Percentiles rank a stretch among this genome's conserved stretches.
Evolutionary conservation across 2,888 invertebrate species (phyloP).

Genomic region (Petrolisthes manimaculis): DNA sequence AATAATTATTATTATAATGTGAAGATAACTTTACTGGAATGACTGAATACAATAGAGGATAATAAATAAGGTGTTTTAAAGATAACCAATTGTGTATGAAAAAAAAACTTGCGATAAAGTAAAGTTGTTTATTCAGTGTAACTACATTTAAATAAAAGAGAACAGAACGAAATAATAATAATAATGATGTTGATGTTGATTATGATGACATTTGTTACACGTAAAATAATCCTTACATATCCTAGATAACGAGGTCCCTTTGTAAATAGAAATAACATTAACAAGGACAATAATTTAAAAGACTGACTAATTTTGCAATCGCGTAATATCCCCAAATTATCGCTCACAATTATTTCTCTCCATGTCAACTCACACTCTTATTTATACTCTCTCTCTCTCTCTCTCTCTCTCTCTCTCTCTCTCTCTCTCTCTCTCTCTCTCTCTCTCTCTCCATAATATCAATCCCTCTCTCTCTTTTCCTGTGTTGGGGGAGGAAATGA

Average conservation of each 20-base stretch:
- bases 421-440: constrained; percentile 8
- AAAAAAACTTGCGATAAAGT: background rate
- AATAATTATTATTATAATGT: no score
- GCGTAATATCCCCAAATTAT: background rate
- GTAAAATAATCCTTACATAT: background rate
- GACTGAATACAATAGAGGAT: no score
- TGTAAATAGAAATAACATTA: background rate
- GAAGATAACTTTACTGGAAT: no score
- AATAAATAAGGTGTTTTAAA: no score
- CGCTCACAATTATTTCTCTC: background rate
- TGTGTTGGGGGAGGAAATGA: background rate
- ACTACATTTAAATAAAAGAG: background rate
- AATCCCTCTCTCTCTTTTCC: background rate
- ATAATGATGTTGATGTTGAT: background rate
- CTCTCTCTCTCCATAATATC: background rate
- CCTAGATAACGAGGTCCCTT: background rate
- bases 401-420: constrained; percentile 3
- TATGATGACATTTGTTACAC: background rate
- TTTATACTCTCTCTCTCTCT: constrained; percentile 6
- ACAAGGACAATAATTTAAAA: background rate
- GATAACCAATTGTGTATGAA: background rate
- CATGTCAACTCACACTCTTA: no score
- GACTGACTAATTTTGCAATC: background rate
- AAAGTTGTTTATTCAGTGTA: background rate
- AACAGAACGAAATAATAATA: background rate